Evolutionary conservation across 2,113 vertebrate genomes (phyloP), one percentile per base, ranked within the genome.

Genomic region (Lepisosteus osseus): DNA sequence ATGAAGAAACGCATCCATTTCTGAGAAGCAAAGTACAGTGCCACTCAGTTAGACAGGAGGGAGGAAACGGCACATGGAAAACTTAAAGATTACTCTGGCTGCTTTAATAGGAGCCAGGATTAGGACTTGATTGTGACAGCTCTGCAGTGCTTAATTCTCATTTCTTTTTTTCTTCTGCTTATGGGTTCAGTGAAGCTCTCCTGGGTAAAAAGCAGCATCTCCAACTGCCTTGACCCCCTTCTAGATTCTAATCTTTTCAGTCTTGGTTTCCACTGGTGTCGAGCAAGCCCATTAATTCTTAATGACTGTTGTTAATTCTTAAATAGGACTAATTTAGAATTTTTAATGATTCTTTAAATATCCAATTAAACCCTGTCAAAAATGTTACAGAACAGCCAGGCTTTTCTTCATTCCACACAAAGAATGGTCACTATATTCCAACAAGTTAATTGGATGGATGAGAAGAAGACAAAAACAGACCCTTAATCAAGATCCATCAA

Each of bases 261-360:
- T 92, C 91, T 90, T 90, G 88, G 82, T 84, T 91, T 94, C 87
- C 89, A 89, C 90, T 92, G 90, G 90, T 93, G 86, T 89, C 89
- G 92, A 88, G 86, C 90, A 90, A 89, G 90, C 88, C 92, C 93
- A 93, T 95, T 97, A 95, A 95, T 94, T 95, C 94, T 96, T 95
- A 95, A 94, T 95, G 94, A 91, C 90, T 89, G 91, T 91, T 91
- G 89, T 94, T 90, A 94, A 94, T 94, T 95, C 95, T 93, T 92
- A 92, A 93, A 93, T 93, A 94, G 92, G 90, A 91, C 93, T 95
- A 93, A 96, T 95, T 96, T 95, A 93, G 93, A 94, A 96, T 92
- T 95, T 95, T 95, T 94, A 94, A 94, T 95, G 92, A 95, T 93
- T 92, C 93, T 90, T 92, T 93, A 93, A 94, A 87, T 93, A 93